A percentile compares a stretch with the other conserved stretches of the same genome.
These are phyloP conservation scores for Pandemis cinnamomeana DNA, from an alignment of 2,888 invertebrate genomes.

Conservation along the genomic window DNA sequence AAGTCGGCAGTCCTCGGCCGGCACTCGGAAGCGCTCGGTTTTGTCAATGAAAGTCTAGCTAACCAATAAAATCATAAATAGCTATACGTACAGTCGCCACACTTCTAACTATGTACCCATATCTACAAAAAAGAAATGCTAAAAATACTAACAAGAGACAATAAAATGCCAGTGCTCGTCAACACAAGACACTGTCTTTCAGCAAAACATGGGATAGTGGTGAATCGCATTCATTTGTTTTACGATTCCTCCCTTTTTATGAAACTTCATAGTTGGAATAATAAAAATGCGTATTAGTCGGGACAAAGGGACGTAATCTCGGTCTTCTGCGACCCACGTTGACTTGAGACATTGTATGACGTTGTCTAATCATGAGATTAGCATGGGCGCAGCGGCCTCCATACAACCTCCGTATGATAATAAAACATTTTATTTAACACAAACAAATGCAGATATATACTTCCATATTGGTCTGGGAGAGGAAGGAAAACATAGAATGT, in stretches of 20 bases:
- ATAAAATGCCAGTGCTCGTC: neutral
- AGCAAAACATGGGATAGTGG: neutral
- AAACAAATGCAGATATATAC: too few species aligned
- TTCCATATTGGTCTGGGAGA: too few species aligned
- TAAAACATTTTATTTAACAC: neutral
- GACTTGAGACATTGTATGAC: conserved; percentile 52
- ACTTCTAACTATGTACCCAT: too few species aligned
- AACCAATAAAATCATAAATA: too few species aligned
- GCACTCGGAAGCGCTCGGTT: too few species aligned
- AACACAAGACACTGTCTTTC: neutral
- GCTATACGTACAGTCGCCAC: too few species aligned
- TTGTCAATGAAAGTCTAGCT: too few species aligned
- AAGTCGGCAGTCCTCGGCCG: too few species aligned
- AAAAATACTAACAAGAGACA: too few species aligned
- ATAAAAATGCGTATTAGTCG: conserved; percentile 28
- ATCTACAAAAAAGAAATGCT: too few species aligned
- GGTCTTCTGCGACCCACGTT: conserved; percentile 15
- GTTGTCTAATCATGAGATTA: conserved; percentile 50
- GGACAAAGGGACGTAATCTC: conserved; percentile 28
- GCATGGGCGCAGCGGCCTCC: conserved; percentile 18
- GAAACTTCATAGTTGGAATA: conserved; percentile 14
- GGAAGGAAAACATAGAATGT: too few species aligned
- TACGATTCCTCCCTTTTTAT: neutral
- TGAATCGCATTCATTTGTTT: conserved; percentile 5
- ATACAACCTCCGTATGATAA: conserved; percentile 5